Conservation (phyloP, 2,797 vertebrate species). For the Coccyzus lansbergi region DNA sequence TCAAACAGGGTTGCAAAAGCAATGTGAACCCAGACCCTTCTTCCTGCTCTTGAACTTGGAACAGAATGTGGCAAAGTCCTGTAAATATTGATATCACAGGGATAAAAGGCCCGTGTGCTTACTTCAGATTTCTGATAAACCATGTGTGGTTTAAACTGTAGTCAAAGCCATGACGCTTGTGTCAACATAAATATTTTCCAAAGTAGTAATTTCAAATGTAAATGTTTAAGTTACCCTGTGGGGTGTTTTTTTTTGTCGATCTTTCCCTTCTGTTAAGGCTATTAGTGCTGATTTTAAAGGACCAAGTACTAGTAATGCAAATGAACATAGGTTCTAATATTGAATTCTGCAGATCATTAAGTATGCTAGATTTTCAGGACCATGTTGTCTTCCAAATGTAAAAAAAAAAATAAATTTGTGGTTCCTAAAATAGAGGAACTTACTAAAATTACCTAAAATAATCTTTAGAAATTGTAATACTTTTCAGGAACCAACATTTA, state of each 20-base stretch:
- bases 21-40: accelerated
- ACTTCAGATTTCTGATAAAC: constrained; percentile 48
- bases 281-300: constrained; percentile 48
- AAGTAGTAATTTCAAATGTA: constrained; percentile 47
- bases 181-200: constrained; percentile 60
- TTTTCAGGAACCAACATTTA: not conserved
- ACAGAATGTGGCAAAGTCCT: not conserved
- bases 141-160: not conserved
- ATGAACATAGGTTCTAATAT: not conserved
- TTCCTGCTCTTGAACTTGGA: not conserved
- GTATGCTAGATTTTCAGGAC: not conserved
- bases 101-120: not conserved
- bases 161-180: constrained; percentile 3
- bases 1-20: accelerated
- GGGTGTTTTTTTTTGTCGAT: not conserved
- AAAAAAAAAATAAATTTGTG: constrained; percentile 4
- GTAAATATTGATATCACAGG: not conserved
- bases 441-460: not conserved
- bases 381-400: constrained; percentile 9
- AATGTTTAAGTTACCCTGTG: constrained; percentile 37
- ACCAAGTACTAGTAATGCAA: constrained; percentile 30
- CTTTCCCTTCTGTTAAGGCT: constrained; percentile 3
- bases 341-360: not conserved
- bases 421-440: constrained; percentile 17
- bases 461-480: not conserved